Conservation (phyloP, 2,113 vertebrate genomes). For the Daphoenositta chrysoptera region DNA sequence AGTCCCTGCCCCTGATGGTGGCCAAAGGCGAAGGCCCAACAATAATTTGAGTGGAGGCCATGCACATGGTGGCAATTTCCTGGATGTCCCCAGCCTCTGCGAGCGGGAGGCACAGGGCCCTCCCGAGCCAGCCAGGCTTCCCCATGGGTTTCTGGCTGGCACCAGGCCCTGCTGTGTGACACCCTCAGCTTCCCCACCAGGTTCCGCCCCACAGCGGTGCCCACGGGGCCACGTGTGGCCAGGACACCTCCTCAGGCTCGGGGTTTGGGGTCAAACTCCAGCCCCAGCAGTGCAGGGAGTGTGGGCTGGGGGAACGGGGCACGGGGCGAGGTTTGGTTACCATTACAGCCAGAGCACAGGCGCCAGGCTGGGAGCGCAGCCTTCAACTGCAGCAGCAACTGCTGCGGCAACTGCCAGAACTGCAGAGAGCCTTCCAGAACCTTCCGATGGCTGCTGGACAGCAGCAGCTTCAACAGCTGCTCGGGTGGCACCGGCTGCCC, state of each 20-base stretch:
- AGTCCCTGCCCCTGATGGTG: too few species aligned
- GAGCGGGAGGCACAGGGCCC: neutral
- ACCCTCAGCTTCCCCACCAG: neutral
- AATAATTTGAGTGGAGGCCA: neutral
- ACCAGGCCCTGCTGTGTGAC: neutral
- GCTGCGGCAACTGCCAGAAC: neutral
- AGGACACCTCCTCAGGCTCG: neutral
- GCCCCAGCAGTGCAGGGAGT: neutral
- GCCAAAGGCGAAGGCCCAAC: neutral
- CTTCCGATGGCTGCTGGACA: neutral
- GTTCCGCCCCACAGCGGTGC: neutral
- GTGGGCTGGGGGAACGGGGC: neutral
- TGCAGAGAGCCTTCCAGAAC: neutral
- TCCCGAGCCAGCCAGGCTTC: neutral
- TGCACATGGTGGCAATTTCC: neutral
- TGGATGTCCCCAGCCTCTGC: neutral
- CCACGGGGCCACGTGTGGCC: fast-evolving
- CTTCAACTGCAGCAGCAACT: neutral
- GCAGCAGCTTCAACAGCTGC: neutral
- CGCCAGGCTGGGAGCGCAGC: neutral
- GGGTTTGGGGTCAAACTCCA: fast-evolving
- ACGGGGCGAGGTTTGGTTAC: neutral
- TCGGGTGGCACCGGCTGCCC: too few species aligned
- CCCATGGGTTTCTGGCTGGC: neutral
- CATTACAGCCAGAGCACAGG: neutral